Percentiles rank a stretch among this genome's conserved stretches.
These are phyloP conservation scores for Caenorhabditis zanzibari DNA, from an alignment of 2,888 invertebrate species.

Conservation along the genomic window DNA sequence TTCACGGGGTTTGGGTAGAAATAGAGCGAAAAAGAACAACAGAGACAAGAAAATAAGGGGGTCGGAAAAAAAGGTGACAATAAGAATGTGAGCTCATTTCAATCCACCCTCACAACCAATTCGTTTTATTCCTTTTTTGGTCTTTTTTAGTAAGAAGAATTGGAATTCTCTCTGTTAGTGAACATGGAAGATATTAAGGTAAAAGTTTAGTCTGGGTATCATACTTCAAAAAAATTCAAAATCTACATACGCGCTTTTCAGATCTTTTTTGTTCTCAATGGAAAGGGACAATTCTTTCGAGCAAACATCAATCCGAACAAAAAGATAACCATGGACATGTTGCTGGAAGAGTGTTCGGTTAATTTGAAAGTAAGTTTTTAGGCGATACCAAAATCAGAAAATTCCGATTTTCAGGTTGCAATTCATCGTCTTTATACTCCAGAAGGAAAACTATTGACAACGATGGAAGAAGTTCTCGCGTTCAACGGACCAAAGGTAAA, in stretches of 20 bases:
- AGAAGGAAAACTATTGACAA: constrained; percentile 73
- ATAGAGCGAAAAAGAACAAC: neutral
- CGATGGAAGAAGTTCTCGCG: constrained; percentile 74
- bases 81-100: neutral
- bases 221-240: neutral
- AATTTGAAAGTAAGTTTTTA: constrained; percentile 23
- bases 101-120: neutral
- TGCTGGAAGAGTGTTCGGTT: constrained; percentile 72
- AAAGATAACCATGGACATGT: constrained; percentile 73
- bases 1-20: neutral
- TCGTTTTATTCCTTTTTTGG: neutral
- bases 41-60: neutral
- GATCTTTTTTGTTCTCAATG: constrained; percentile 81
- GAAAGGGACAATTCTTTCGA: constrained; percentile 77
- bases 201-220: neutral
- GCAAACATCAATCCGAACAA: constrained; percentile 77
- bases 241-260: constrained; percentile 63
- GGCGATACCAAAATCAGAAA: neutral
- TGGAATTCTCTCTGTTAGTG: no score
- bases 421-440: constrained; percentile 78
- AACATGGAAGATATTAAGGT: constrained; percentile 31
- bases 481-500: constrained; percentile 67
- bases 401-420: constrained; percentile 65
- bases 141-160: neutral
- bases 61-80: neutral